phyloP scores from a whole-genome alignment of 2,113 vertebrate genomes.

The Lepidothrix coronata region DNA sequence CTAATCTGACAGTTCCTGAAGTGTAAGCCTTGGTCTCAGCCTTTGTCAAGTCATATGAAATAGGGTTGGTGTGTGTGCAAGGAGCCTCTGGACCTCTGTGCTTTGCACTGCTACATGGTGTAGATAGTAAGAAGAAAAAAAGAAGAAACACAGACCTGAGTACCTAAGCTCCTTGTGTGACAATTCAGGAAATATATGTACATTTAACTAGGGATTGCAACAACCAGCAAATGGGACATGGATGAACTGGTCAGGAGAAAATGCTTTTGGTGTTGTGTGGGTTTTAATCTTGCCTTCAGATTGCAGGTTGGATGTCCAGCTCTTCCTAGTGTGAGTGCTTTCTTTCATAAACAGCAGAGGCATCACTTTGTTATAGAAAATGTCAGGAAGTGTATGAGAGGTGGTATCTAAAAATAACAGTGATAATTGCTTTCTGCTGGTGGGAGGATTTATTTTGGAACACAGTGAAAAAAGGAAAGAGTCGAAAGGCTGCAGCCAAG shows the following conservation, averaged over 20 bases:
- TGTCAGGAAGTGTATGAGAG: slow-evolving; percentile 41
- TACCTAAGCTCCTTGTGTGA: neutral
- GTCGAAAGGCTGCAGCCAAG: neutral
- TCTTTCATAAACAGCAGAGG: slow-evolving; percentile 7
- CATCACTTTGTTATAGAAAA: slow-evolving; percentile 17
- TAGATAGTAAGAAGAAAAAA: neutral
- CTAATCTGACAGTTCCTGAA: neutral
- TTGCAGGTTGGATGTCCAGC: neutral
- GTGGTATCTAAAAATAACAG: slow-evolving; percentile 52
- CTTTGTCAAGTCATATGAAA: neutral
- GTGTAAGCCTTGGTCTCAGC: neutral
- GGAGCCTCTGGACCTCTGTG: neutral
- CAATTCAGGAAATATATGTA: neutral
- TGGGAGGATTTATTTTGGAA: slow-evolving; percentile 57
- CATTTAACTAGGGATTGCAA: neutral
- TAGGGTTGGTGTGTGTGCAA: neutral
- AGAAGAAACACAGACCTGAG: neutral
- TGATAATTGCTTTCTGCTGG: slow-evolving; percentile 58
- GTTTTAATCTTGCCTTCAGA: neutral
- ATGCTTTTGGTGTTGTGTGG: neutral
- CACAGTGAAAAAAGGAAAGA: neutral
- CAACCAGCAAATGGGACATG: neutral
- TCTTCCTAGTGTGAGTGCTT: neutral
- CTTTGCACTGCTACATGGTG: rapidly evolving
- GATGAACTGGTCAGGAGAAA: neutral